A percentile compares a stretch with the other conserved stretches of the same genome.
Evolutionary conservation across 2,888 invertebrate species (phyloP).

Genomic region (Leptopilina drosophilae): DNA sequence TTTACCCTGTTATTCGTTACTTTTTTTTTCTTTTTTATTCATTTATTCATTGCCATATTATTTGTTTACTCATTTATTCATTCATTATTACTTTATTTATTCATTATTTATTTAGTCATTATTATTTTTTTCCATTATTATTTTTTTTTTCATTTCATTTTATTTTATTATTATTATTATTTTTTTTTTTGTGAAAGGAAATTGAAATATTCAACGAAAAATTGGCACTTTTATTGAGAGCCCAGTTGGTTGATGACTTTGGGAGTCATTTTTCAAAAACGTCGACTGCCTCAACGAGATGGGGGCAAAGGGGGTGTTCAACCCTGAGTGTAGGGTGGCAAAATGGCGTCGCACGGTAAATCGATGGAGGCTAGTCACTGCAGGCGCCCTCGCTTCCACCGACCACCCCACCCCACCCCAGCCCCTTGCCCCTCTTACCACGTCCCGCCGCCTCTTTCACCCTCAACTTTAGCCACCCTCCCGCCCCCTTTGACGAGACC

Average conservation of each 20-base stretch:
- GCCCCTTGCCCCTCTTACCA: constrained; percentile 53
- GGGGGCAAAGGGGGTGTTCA: constrained; percentile 69
- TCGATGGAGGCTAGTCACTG: constrained; percentile 78
- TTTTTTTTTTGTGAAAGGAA: constrained; percentile 22
- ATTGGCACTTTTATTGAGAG: constrained; percentile 8
- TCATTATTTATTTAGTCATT: background rate
- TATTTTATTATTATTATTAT: too few species aligned
- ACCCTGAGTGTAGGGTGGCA: constrained; percentile 76
- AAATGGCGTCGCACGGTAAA: constrained; percentile 77
- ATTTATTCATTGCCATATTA: too few species aligned
- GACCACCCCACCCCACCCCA: constrained; percentile 65
- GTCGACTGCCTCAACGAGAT: constrained; percentile 70
- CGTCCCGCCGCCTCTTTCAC: constrained; percentile 43
- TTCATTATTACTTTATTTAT: too few species aligned
- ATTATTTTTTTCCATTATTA: too few species aligned
- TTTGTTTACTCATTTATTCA: too few species aligned
- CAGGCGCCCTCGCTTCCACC: constrained; percentile 74
- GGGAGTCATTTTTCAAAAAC: constrained; percentile 76
- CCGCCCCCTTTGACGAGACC: constrained; percentile 53
- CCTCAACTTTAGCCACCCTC: constrained; percentile 56
- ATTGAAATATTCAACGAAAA: constrained; percentile 33
- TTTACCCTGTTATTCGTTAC: too few species aligned
- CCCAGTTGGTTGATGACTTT: constrained; percentile 47
- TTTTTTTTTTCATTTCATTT: too few species aligned
- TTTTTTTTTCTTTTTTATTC: too few species aligned